Percentiles rank a stretch among this genome's conserved stretches.
phyloP scores from a whole-genome alignment of 2,797 vertebrate genomes.

The Ceyx erithaca region DNA sequence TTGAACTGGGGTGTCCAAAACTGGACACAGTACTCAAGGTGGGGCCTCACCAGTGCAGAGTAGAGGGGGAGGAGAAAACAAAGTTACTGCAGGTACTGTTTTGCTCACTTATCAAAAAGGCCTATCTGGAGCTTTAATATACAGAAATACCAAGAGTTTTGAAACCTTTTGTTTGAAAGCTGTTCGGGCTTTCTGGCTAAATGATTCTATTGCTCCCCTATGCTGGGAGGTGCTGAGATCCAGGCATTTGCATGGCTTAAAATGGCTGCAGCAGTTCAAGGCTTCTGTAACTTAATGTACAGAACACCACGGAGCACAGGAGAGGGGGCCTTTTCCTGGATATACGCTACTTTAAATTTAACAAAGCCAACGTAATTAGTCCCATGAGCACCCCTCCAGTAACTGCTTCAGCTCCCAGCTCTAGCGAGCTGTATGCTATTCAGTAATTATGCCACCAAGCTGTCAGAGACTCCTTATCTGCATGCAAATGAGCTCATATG shows the following conservation, averaged over 20 bases:
- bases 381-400: constrained; percentile 61
- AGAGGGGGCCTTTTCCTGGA: constrained; percentile 31
- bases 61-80: neutral
- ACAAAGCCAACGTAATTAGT: constrained; percentile 67
- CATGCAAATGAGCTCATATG: constrained; percentile 78
- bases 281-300: neutral
- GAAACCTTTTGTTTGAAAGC: neutral
- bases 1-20: too few relatives aligned
- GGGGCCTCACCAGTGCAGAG: too few relatives aligned
- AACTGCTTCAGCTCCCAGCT: constrained; percentile 59
- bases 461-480: constrained; percentile 75
- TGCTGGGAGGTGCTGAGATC: neutral
- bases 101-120: neutral
- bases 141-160: neutral
- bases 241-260: constrained; percentile 29
- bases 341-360: constrained; percentile 61
- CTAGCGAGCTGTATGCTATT: constrained; percentile 37
- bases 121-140: neutral
- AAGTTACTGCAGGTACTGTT: neutral
- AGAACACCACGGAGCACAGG: neutral
- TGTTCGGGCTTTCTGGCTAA: neutral
- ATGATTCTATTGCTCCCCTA: neutral
- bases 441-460: constrained; percentile 76
- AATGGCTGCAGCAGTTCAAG: constrained; percentile 53
- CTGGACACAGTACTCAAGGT: too few relatives aligned